Evolutionary conservation across 2,888 invertebrate genomes (phyloP).

Genomic region (Andrena minutula): DNA sequence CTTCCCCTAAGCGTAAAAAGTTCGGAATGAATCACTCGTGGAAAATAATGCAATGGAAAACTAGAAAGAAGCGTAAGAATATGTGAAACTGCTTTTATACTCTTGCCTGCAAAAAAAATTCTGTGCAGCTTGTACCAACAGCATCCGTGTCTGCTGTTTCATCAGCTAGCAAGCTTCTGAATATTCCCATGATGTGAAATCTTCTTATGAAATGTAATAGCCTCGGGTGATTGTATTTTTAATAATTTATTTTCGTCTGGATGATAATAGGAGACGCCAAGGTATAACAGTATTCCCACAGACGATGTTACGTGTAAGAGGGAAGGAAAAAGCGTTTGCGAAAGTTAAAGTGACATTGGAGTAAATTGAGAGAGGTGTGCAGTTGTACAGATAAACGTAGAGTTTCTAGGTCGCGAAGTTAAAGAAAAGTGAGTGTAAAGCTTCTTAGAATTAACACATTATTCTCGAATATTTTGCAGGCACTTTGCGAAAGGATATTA

Average conservation of each 20-base stretch:
- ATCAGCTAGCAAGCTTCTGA: neutral
- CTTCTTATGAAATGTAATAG: neutral
- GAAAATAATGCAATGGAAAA: neutral
- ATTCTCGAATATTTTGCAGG: too few relatives aligned
- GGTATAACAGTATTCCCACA: neutral
- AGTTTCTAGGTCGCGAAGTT: too few relatives aligned
- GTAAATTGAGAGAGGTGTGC: too few relatives aligned
- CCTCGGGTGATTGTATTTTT: neutral
- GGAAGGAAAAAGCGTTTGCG: too few relatives aligned
- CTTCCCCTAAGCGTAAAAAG: too few relatives aligned
- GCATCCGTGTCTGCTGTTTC: neutral
- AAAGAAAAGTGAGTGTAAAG: too few relatives aligned
- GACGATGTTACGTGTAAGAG: neutral
- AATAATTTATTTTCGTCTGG: neutral
- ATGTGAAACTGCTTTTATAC: neutral
- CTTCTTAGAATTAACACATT: too few relatives aligned
- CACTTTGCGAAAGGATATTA: too few relatives aligned
- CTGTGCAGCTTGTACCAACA: neutral
- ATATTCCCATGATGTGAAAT: slow-evolving; percentile 4
- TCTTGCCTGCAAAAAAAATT: neutral
- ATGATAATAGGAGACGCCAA: neutral
- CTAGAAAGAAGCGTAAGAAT: neutral
- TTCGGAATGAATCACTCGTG: neutral
- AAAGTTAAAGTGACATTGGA: too few relatives aligned
- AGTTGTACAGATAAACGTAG: too few relatives aligned